These are phyloP conservation scores for Anorthoa munda DNA, from an alignment of 2,888 invertebrate genomes.

Conservation along the genomic window DNA sequence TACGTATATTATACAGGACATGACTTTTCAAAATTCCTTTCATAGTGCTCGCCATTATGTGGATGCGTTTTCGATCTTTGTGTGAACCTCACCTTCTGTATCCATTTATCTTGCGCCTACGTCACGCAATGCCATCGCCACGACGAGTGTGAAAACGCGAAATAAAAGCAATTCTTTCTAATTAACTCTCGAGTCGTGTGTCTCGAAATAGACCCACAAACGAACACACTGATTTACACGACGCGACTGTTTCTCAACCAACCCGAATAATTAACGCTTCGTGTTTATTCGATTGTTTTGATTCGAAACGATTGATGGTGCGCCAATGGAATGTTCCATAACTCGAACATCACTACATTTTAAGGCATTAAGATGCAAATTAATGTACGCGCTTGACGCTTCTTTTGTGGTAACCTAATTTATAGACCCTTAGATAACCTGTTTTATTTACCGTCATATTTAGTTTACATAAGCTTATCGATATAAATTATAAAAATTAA, in stretches of 20 bases:
- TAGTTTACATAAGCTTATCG: conserved; percentile 41
- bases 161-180: conserved; percentile 91
- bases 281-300: conserved; percentile 90
- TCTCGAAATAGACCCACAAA: conserved; percentile 83
- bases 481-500: conserved; percentile 55
- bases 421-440: conserved; percentile 51
- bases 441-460: conserved; percentile 47
- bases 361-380: conserved; percentile 66
- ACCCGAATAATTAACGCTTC: conserved; percentile 87
- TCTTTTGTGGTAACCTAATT: conserved; percentile 65
- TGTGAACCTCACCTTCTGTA: conserved; percentile 5
- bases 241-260: conserved; percentile 85
- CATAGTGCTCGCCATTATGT: no score
- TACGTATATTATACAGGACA: no score
- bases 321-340: conserved; percentile 68
- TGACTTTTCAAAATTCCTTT: no score
- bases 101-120: conserved; percentile 64
- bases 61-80: not conserved
- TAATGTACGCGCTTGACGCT: conserved; percentile 54
- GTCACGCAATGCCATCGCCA: conserved; percentile 81
- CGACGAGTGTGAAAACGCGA: conserved; percentile 87
- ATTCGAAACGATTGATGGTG: conserved; percentile 84
- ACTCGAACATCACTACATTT: conserved; percentile 62
- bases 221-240: conserved; percentile 85
- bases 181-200: conserved; percentile 85